Evolutionary conservation across 2,113 vertebrate genomes (phyloP), one percentile per base, ranked within the genome.

Genomic region (Desmodus rotundus): DNA sequence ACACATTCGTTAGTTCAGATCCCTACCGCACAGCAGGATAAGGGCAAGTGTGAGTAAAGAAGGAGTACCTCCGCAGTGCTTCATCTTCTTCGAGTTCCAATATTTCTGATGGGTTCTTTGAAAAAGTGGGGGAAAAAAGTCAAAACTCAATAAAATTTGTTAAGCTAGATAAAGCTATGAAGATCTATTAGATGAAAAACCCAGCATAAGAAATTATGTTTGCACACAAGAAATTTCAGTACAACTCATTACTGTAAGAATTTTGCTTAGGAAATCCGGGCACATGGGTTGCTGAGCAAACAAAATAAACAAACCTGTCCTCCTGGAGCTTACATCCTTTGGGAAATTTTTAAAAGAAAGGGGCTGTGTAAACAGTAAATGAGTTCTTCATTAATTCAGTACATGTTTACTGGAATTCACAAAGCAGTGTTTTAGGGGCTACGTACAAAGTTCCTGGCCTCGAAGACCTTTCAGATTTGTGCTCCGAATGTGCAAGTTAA

Each of bases 51-150:
- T 3, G 20, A 33, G 9, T 4, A 93, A 96, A 83, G 54, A 16
- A 96, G 70, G 15, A 65, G 1, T 96, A 99, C 99, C 99, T 99
- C 98, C 98, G 98, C 38, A 99, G 98, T n/a, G 99, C 98, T 95
- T 99, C 98, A 65, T 99, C 99, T 68, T 99, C 99, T 74, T 99
- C 98, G 3, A 99, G 97, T 47, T 98, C 98, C 96, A 99, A 98
- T 95, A 97, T 92, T 89, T 99, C 99, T 72, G 97, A 97, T 58
- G 97, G 96, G 96, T 98, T 98, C 94, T 99, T 96, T 63, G 86
- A 96, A 97, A 97, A 96, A 76, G 95, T 4, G 76, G 68, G 16
- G 50, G 4, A 20, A 76, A 73, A 63, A 92, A 43, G 45, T 89
- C 4, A 96, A 96, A 82, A 70, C 15, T 22, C 10, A 50, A 85